A percentile compares a stretch with the other conserved stretches of the same genome.
These are phyloP conservation scores for Parasteatoda tepidariorum DNA, from an alignment of 1,140 invertebrate species.

Conservation along the genomic window DNA sequence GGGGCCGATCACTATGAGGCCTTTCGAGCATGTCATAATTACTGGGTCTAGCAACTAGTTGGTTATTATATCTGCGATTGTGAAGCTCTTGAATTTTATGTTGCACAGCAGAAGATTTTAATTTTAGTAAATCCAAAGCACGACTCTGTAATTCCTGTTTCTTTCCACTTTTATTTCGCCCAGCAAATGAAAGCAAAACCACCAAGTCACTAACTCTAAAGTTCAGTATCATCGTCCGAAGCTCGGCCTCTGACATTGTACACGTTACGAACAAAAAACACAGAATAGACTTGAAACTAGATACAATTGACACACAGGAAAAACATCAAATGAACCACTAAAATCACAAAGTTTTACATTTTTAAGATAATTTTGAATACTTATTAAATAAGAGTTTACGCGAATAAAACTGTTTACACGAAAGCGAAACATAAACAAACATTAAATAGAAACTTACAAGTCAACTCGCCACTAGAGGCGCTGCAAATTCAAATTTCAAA, in stretches of 20 bases:
- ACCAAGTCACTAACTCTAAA: slow-evolving; percentile 73
- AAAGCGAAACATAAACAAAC: too few relatives aligned
- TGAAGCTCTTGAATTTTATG: slow-evolving; percentile 71
- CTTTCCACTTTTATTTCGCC: slow-evolving; percentile 85
- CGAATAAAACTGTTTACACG: too few relatives aligned
- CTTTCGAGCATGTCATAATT: slow-evolving; percentile 22
- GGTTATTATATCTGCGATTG: slow-evolving; percentile 41
- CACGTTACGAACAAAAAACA: slow-evolving; percentile 2
- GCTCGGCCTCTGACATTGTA: slow-evolving; percentile 58
- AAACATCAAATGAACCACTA: too few relatives aligned
- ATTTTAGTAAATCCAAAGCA: slow-evolving; percentile 81
- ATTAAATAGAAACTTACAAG: too few relatives aligned
- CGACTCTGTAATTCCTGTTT: slow-evolving; percentile 87
- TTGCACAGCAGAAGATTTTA: slow-evolving; percentile 78
- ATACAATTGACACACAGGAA: neutral
- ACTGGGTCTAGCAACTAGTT: neutral
- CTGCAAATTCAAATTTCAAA: too few relatives aligned
- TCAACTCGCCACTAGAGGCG: too few relatives aligned
- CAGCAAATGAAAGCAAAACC: slow-evolving; percentile 83
- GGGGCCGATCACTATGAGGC: neutral
- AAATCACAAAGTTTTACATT: too few relatives aligned
- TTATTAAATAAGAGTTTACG: too few relatives aligned
- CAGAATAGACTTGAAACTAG: neutral
- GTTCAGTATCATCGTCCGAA: slow-evolving; percentile 71
- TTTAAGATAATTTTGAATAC: too few relatives aligned